Evolutionary conservation across 2,113 vertebrate genomes (phyloP).

Genomic region (Cebidichthys violaceus): DNA sequence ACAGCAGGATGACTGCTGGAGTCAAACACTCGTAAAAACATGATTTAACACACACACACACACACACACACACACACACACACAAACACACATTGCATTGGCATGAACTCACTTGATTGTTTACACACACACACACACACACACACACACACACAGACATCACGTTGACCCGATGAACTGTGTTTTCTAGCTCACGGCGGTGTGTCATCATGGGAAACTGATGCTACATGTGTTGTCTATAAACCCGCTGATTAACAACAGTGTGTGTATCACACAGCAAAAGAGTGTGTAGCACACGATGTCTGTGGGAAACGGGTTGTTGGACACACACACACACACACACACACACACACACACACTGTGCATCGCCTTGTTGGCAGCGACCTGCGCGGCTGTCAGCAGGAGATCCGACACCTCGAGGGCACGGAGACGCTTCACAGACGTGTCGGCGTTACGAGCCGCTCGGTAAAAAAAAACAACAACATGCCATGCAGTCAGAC

Average conservation of each 20-base stretch:
- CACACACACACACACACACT: slow-evolving; percentile 16
- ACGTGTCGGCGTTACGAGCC: slow-evolving; percentile 19
- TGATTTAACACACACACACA: slow-evolving; percentile 2
- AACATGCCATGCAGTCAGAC: slow-evolving; percentile 36
- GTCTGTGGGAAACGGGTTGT: slow-evolving; percentile 51
- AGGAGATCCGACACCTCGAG: slow-evolving; percentile 28
- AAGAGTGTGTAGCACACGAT: slow-evolving; percentile 25
- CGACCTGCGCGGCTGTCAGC: slow-evolving; percentile 32
- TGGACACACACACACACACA: slow-evolving; percentile 20
- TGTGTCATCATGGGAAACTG: slow-evolving; percentile 63
- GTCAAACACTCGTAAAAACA: neutral
- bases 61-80: slow-evolving; percentile 2
- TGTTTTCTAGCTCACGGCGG: slow-evolving; percentile 35
- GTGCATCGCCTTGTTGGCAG: no score
- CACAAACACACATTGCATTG: slow-evolving; percentile 7
- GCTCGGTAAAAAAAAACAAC: neutral
- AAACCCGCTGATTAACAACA: slow-evolving; percentile 65
- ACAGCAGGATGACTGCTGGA: neutral
- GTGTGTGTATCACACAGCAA: slow-evolving; percentile 7
- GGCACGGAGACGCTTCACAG: slow-evolving; percentile 15
- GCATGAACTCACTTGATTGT: slow-evolving; percentile 24
- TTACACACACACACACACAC: slow-evolving; percentile 34
- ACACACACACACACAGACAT: slow-evolving; percentile 32
- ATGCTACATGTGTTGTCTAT: slow-evolving; percentile 62
- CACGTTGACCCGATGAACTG: slow-evolving; percentile 50